Conservation (phyloP, 2,113 vertebrate genomes). For the Camelus bactrianus region DNA sequence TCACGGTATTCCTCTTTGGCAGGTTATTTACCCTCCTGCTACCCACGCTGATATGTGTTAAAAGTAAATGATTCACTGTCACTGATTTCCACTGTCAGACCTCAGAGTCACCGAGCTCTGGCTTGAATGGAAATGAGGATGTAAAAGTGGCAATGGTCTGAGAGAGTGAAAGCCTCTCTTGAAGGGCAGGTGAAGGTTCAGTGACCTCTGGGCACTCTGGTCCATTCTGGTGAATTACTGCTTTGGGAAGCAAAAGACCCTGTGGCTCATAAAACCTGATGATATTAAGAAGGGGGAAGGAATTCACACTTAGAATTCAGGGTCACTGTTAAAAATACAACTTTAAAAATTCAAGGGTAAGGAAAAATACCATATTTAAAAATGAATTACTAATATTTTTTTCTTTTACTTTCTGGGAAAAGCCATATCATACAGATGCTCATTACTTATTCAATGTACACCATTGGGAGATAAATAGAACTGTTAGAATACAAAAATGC, state of each 20-base stretch:
- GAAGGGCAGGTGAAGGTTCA: constrained; percentile 68
- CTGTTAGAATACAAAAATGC: constrained; percentile 79
- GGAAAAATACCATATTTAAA: constrained; percentile 64
- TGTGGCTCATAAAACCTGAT: constrained; percentile 64
- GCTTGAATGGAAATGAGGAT: constrained; percentile 16
- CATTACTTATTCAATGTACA: constrained; percentile 77
- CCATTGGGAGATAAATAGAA: constrained; percentile 79
- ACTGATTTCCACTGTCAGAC: constrained; percentile 49
- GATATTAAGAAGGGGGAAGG: constrained; percentile 52
- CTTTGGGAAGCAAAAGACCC: constrained; percentile 50
- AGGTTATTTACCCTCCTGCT: constrained; percentile 49
- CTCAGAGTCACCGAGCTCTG: background rate
- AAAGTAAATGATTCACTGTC: constrained; percentile 40
- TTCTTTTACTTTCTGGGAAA: constrained; percentile 70
- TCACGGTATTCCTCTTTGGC: background rate
- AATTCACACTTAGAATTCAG: constrained; percentile 58
- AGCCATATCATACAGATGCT: constrained; percentile 59
- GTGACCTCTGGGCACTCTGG: constrained; percentile 58
- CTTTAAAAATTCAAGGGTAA: constrained; percentile 74
- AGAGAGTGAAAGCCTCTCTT: constrained; percentile 35
- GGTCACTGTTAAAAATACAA: constrained; percentile 75
- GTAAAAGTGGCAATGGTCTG: constrained; percentile 45
- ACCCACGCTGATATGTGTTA: constrained; percentile 25
- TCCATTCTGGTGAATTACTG: constrained; percentile 70
- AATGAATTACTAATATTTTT: constrained; percentile 77